phyloP scores from a whole-genome alignment of 2,888 invertebrate species.

The Cheilosia impressa region DNA sequence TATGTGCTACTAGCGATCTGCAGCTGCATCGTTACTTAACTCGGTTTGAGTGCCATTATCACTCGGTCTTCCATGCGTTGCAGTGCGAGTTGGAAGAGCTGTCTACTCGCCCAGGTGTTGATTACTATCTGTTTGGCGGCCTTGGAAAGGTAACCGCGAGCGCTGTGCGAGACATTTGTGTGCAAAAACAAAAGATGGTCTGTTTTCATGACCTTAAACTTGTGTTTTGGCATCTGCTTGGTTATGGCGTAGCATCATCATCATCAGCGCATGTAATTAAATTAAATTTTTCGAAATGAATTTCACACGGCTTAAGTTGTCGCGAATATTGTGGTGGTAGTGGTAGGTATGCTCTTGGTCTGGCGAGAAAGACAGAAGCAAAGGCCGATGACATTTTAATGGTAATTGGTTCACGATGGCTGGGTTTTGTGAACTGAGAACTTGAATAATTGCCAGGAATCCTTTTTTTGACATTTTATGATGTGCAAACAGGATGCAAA shows the following conservation, averaged over 20 bases:
- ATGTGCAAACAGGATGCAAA: too few relatives aligned
- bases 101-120: constrained; percentile 26
- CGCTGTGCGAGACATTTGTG: constrained; percentile 12
- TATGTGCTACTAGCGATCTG: neutral
- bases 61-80: constrained; percentile 22
- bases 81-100: neutral
- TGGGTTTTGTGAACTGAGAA: constrained; percentile 15
- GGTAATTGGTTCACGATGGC: constrained; percentile 44
- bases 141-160: constrained; percentile 51
- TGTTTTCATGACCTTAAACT: constrained; percentile 46
- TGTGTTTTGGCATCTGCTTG: constrained; percentile 4
- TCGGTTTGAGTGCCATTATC: constrained; percentile 24
- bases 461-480: neutral
- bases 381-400: constrained; percentile 40
- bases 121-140: constrained; percentile 58
- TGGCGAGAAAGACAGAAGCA: constrained; percentile 1
- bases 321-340: too few relatives aligned
- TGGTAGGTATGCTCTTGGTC: neutral
- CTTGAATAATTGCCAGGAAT: neutral
- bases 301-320: constrained; percentile 21
- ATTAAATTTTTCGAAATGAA: constrained; percentile 43
- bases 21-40: constrained; percentile 27
- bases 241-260: constrained; percentile 28
- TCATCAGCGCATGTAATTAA: constrained; percentile 50
- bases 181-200: constrained; percentile 41